These are phyloP conservation scores for Melopsittacus undulatus DNA, from an alignment of 2,797 vertebrate genomes.

Conservation along the genomic window DNA sequence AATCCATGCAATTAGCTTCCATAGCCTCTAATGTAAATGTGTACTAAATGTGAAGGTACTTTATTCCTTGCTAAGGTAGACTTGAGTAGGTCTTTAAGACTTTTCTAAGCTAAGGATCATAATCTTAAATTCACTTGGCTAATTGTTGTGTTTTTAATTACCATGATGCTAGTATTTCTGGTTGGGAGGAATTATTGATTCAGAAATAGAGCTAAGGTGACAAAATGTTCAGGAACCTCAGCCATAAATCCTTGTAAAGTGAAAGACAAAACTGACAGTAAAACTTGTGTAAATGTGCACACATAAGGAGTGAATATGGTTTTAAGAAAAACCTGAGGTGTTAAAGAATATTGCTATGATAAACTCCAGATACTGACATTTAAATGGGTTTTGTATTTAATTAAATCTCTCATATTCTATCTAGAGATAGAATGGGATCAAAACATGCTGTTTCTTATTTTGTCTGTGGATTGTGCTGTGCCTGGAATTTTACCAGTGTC, in stretches of 20 bases:
- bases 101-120: neutral
- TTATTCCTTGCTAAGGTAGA: neutral
- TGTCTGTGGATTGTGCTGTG: neutral
- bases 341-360: neutral
- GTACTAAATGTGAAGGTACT: neutral
- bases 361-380: neutral
- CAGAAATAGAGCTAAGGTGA: neutral
- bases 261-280: neutral
- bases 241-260: neutral
- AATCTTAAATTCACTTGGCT: neutral
- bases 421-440: neutral
- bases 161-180: neutral
- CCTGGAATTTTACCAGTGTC: neutral
- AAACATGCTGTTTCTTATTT: neutral
- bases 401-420: neutral
- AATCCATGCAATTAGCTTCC: neutral
- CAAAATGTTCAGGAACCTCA: neutral
- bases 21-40: neutral
- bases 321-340: neutral
- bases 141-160: neutral
- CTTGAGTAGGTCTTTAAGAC: neutral
- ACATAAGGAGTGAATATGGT: neutral
- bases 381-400: neutral
- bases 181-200: neutral
- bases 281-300: neutral